phyloP scores from a whole-genome alignment of 2,888 invertebrate species.

The Nemotelus nigrinus region DNA sequence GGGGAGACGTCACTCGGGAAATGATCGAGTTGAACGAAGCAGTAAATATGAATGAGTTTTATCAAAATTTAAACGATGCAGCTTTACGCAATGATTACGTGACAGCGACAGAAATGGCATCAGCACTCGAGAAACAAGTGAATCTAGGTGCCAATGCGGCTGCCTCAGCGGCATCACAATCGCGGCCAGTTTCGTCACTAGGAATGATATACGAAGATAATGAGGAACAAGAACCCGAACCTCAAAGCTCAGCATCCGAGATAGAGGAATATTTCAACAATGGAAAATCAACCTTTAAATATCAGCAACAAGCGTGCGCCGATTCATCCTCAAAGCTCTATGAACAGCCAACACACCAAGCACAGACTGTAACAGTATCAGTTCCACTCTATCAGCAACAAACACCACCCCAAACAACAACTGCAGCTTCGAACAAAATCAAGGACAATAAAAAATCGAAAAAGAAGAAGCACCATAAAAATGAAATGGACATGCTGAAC shows the following conservation, averaged over 20 bases:
- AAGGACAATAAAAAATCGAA: conserved; percentile 56
- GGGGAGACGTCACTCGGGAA: background rate
- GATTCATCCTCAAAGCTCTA: background rate
- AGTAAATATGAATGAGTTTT: conserved; percentile 78
- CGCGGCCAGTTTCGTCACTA: conserved; percentile 76
- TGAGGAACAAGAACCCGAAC: conserved; percentile 69
- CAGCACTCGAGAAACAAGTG: conserved; percentile 53
- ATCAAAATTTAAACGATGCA: conserved; percentile 86
- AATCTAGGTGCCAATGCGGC: conserved; percentile 51
- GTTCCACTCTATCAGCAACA: background rate
- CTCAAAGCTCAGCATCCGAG: conserved; percentile 62
- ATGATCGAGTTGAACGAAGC: conserved; percentile 66
- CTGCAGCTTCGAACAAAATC: conserved; percentile 1
- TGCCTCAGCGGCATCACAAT: conserved; percentile 60
- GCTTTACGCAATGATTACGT: conserved; percentile 80
- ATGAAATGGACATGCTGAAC: conserved; percentile 64
- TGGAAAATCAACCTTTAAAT: conserved; percentile 10
- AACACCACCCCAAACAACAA: background rate
- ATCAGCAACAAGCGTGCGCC: background rate
- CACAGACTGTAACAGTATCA: background rate
- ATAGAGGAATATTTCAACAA: conserved; percentile 64
- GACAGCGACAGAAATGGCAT: conserved; percentile 36
- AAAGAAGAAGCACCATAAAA: conserved; percentile 61
- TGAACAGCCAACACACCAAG: background rate
- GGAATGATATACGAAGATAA: conserved; percentile 90